Percentiles rank a stretch among this genome's conserved stretches.
phyloP scores from a whole-genome alignment of 2,888 invertebrate genomes.

The Pollenia angustigena region DNA sequence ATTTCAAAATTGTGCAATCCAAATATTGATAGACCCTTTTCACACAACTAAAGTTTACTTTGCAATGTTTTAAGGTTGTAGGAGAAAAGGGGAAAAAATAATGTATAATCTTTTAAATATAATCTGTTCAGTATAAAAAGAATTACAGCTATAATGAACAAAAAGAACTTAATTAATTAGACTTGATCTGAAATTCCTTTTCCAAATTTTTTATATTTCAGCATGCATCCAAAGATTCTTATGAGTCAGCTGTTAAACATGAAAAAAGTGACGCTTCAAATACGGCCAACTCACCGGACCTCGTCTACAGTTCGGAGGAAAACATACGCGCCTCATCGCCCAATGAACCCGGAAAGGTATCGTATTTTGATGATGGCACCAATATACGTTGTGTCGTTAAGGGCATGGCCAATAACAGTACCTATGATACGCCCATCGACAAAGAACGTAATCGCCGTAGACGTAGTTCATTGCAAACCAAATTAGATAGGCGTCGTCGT shows the following conservation, averaged over 20 bases:
- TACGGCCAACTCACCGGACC: slow-evolving; percentile 78
- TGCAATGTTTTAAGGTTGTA: too few species aligned
- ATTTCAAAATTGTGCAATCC: too few species aligned
- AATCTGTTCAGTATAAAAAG: too few species aligned
- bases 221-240: slow-evolving; percentile 82
- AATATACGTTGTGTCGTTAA: slow-evolving; percentile 78
- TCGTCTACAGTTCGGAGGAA: slow-evolving; percentile 81
- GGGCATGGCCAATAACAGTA: slow-evolving; percentile 76
- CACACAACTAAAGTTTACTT: too few species aligned
- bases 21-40: too few species aligned
- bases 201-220: slow-evolving; percentile 57
- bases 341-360: slow-evolving; percentile 80
- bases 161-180: too few species aligned
- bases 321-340: slow-evolving; percentile 82
- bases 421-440: slow-evolving; percentile 77
- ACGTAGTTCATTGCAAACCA: slow-evolving; percentile 83
- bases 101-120: too few species aligned
- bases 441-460: slow-evolving; percentile 83
- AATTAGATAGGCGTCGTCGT: slow-evolving; percentile 83
- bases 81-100: too few species aligned
- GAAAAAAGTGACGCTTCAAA: slow-evolving; percentile 83
- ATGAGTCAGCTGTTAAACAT: slow-evolving; percentile 83
- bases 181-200: too few species aligned
- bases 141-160: too few species aligned
- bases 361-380: slow-evolving; percentile 81